A percentile compares a stretch with the other conserved stretches of the same genome.
These are phyloP conservation scores for Aphelocoma coerulescens DNA, from an alignment of 2,113 vertebrate species.

Conservation along the genomic window DNA sequence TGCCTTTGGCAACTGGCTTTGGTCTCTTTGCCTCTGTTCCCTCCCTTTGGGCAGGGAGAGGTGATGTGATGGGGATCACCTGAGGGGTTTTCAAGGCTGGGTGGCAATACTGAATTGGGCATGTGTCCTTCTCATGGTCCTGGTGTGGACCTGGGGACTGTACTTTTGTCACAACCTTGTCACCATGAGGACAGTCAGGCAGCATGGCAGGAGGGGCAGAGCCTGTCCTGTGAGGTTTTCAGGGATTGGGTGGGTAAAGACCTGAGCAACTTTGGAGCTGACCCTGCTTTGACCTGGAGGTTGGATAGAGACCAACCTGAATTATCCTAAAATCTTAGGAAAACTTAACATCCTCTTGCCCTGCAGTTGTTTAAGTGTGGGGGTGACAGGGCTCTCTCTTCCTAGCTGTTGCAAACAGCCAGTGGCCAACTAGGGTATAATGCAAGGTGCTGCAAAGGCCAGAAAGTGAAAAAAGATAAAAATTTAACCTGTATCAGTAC, in stretches of 20 bases:
- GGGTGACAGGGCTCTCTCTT: not conserved
- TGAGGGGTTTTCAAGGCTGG: accelerated
- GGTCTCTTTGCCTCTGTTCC: not conserved
- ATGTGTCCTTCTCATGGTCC: not conserved
- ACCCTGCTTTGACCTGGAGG: not conserved
- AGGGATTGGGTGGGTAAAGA: not conserved
- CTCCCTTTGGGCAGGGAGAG: not conserved
- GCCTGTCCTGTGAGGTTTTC: not conserved
- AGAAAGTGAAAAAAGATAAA: not conserved
- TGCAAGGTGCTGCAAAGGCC: not conserved
- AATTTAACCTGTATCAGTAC: not conserved
- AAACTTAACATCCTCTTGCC: not conserved
- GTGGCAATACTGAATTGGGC: not conserved
- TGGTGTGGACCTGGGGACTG: not conserved
- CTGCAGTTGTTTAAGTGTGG: not conserved
- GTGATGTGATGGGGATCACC: not conserved
- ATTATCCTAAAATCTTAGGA: not conserved
- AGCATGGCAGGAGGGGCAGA: not conserved
- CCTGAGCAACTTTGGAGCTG: not conserved
- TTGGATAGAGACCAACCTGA: not conserved
- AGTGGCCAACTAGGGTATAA: not conserved
- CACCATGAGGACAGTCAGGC: not conserved
- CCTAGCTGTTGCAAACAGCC: not conserved
- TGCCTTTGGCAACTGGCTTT: not conserved
- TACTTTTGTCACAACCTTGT: not conserved